phyloP scores from a whole-genome alignment of 2,113 vertebrate species.

The Phaethon lepturus region DNA sequence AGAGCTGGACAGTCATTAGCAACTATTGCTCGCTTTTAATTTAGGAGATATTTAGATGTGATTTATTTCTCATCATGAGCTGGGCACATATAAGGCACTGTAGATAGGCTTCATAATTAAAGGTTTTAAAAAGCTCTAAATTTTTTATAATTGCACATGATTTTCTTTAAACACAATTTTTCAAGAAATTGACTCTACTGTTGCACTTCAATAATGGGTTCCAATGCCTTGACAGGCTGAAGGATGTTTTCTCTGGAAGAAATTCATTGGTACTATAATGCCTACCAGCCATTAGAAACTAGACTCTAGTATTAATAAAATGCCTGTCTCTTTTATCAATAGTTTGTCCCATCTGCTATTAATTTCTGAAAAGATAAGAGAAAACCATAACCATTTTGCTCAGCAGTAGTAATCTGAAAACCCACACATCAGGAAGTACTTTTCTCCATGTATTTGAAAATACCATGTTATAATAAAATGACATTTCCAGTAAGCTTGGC shows the following conservation, averaged over 20 bases:
- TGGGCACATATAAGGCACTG: background rate
- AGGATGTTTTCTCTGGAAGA: constrained; percentile 25
- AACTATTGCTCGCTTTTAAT: background rate
- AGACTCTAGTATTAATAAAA: constrained; percentile 50
- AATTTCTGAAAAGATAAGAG: constrained; percentile 61
- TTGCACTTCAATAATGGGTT: constrained; percentile 2
- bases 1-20: background rate
- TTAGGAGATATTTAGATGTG: background rate
- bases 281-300: constrained; percentile 7
- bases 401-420: constrained; percentile 34
- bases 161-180: background rate
- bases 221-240: constrained; percentile 40
- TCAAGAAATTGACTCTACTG: background rate
- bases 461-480: constrained; percentile 52
- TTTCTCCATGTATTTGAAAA: constrained; percentile 8
- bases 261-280: background rate
- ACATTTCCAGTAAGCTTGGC: constrained; percentile 18
- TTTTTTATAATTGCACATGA: background rate
- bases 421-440: constrained; percentile 3
- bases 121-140: background rate
- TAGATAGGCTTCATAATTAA: background rate
- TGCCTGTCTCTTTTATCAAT: background rate
- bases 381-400: constrained; percentile 37
- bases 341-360: constrained; percentile 49
- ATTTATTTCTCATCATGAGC: background rate